These are phyloP conservation scores for Pangasianodon gigas DNA, from an alignment of 2,113 vertebrate genomes.

Conservation along the genomic window DNA sequence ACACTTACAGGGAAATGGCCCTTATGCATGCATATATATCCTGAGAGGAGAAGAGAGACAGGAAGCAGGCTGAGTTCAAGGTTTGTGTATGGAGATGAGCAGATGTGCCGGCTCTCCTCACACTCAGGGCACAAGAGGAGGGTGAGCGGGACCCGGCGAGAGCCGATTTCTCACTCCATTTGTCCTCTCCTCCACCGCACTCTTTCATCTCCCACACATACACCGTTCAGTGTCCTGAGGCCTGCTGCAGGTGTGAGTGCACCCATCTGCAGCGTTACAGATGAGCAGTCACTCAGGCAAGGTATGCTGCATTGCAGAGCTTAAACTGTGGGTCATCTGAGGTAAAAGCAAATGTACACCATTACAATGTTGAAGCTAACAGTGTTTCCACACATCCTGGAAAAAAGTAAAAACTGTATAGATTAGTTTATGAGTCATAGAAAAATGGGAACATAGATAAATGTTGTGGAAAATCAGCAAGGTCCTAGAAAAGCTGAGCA, in stretches of 20 bases:
- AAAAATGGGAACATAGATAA: neutral
- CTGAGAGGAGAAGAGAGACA: slow-evolving; percentile 1
- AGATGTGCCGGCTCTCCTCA: slow-evolving; percentile 34
- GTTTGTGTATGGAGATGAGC: slow-evolving; percentile 22
- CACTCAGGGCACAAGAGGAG: slow-evolving; percentile 14
- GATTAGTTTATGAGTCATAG: neutral
- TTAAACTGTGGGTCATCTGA: slow-evolving; percentile 2
- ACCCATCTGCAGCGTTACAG: slow-evolving; percentile 15
- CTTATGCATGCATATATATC: slow-evolving; percentile 6
- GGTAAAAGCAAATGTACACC: neutral
- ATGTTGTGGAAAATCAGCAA: neutral
- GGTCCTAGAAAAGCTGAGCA: neutral
- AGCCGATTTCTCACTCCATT: slow-evolving; percentile 46
- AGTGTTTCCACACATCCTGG: neutral
- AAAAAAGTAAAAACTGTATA: neutral
- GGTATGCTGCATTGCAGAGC: slow-evolving; percentile 10
- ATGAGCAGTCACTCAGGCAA: slow-evolving; percentile 12
- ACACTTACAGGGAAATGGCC: neutral
- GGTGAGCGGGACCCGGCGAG: slow-evolving; percentile 7
- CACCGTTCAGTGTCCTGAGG: neutral
- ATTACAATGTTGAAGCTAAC: neutral
- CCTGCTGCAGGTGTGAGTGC: slow-evolving; percentile 25
- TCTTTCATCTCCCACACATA: slow-evolving; percentile 27
- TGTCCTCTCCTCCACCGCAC: slow-evolving; percentile 5
- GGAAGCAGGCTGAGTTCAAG: slow-evolving; percentile 17